Percentiles rank a stretch among this genome's conserved stretches.
phyloP scores from a whole-genome alignment of 2,888 invertebrate species.

The Leptinotarsa juncta region DNA sequence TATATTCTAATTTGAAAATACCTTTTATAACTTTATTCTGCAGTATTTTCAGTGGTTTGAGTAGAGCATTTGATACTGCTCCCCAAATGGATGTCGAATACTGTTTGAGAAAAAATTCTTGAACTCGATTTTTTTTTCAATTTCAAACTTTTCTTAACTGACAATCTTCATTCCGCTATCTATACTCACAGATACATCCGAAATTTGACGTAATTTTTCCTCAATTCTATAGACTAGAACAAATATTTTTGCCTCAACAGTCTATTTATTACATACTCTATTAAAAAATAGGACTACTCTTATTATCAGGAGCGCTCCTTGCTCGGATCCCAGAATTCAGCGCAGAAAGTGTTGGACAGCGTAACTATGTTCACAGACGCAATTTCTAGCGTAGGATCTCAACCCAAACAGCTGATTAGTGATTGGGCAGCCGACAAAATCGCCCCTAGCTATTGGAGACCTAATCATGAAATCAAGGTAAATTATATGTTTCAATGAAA shows the following conservation, averaged over 20 bases:
- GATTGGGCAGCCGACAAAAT: slow-evolving; percentile 83
- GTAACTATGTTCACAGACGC: slow-evolving; percentile 71
- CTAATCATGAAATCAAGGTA: slow-evolving; percentile 80
- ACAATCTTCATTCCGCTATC: too few species aligned
- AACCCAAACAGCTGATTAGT: slow-evolving; percentile 76
- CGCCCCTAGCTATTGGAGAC: slow-evolving; percentile 84
- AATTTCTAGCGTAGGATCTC: slow-evolving; percentile 74
- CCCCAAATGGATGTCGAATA: too few species aligned
- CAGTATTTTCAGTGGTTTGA: too few species aligned
- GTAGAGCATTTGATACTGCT: too few species aligned
- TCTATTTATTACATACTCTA: neutral
- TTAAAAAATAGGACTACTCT: slow-evolving; percentile 57
- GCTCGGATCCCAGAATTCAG: slow-evolving; percentile 61
- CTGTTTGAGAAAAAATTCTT: too few species aligned
- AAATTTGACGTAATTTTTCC: too few species aligned
- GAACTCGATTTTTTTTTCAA: too few species aligned
- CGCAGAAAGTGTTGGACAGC: slow-evolving; percentile 71
- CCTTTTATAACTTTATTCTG: too few species aligned
- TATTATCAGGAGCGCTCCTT: slow-evolving; percentile 62
- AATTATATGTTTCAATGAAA: slow-evolving; percentile 47
- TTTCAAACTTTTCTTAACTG: too few species aligned
- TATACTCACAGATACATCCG: too few species aligned
- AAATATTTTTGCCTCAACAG: neutral
- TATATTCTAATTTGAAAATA: too few species aligned
- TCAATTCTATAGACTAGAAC: too few species aligned